These are phyloP conservation scores for Portunus trituberculatus DNA, from an alignment of 1,140 invertebrate species.

Conservation along the genomic window DNA sequence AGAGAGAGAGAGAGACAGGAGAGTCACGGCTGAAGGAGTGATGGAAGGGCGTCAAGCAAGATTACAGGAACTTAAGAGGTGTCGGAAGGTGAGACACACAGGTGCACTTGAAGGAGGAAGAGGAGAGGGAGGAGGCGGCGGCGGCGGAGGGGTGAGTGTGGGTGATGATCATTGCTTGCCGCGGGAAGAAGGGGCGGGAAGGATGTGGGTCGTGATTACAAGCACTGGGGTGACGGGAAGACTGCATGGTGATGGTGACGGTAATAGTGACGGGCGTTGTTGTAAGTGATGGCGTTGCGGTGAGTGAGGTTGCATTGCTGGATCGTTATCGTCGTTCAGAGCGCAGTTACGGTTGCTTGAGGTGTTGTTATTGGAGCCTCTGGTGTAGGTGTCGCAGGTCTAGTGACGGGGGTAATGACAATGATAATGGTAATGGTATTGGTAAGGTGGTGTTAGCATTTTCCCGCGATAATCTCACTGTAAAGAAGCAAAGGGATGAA, in stretches of 20 bases:
- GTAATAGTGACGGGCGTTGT: background rate
- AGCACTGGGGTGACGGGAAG: background rate
- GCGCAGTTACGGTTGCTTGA: too few species aligned
- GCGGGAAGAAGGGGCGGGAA: background rate
- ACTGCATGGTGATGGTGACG: background rate
- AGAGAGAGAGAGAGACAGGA: background rate
- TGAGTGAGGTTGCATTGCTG: too few species aligned
- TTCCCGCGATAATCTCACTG: too few species aligned
- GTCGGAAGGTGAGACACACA: background rate
- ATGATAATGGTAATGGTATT: too few species aligned
- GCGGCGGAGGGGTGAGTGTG: background rate
- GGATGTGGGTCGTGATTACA: background rate
- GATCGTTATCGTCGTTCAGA: too few species aligned
- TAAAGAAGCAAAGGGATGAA: too few species aligned
- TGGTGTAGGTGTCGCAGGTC: too few species aligned
- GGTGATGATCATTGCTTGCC: conserved; percentile 14
- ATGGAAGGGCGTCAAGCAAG: background rate
- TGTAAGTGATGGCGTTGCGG: too few species aligned
- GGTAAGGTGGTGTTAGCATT: too few species aligned
- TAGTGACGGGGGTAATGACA: too few species aligned
- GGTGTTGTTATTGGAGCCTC: too few species aligned
- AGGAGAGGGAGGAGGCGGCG: background rate
- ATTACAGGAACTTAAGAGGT: background rate
- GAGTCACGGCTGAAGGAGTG: background rate
- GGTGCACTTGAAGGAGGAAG: background rate